phyloP scores from a whole-genome alignment of 2,888 invertebrate species.

The Volucella bombylans region DNA sequence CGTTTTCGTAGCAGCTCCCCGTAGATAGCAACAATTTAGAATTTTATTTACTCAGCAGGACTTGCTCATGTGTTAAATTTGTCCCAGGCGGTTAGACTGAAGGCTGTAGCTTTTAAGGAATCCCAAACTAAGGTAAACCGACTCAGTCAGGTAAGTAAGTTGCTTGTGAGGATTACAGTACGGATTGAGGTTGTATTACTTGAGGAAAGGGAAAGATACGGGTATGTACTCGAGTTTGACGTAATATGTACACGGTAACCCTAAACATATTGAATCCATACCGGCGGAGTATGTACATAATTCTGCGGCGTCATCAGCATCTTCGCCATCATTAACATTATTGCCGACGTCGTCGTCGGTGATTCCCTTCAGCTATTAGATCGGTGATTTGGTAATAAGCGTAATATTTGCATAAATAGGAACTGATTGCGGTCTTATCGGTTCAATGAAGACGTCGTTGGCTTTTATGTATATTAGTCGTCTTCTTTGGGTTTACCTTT shows the following conservation, averaged over 20 bases:
- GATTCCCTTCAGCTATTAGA: conserved; percentile 30
- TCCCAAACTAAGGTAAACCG: conserved; percentile 14
- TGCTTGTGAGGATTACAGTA: not conserved
- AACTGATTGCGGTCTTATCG: conserved; percentile 39
- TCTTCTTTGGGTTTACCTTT: not conserved
- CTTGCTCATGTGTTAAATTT: conserved; percentile 57
- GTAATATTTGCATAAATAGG: conserved; percentile 57
- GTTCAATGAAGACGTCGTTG: conserved; percentile 45
- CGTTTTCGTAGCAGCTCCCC: not conserved
- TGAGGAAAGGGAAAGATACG: not conserved
- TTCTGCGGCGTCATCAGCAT: not conserved
- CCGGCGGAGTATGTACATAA: not conserved
- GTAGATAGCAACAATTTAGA: conserved; percentile 7
- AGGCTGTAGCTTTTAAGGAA: conserved; percentile 11
- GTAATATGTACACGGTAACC: not conserved
- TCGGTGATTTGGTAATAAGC: conserved; percentile 36
- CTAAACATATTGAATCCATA: not conserved
- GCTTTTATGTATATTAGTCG: conserved; percentile 19
- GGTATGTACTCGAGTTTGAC: not conserved
- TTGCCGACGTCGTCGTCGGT: not conserved
- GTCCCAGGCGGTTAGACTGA: conserved; percentile 47
- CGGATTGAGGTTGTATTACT: conserved; percentile 12
- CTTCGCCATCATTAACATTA: conserved; percentile 25
- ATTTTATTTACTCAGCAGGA: conserved; percentile 34
- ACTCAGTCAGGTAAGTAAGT: conserved; percentile 24